These are phyloP conservation scores for Tineola bisselliella DNA, from an alignment of 2,888 invertebrate species.

Conservation along the genomic window DNA sequence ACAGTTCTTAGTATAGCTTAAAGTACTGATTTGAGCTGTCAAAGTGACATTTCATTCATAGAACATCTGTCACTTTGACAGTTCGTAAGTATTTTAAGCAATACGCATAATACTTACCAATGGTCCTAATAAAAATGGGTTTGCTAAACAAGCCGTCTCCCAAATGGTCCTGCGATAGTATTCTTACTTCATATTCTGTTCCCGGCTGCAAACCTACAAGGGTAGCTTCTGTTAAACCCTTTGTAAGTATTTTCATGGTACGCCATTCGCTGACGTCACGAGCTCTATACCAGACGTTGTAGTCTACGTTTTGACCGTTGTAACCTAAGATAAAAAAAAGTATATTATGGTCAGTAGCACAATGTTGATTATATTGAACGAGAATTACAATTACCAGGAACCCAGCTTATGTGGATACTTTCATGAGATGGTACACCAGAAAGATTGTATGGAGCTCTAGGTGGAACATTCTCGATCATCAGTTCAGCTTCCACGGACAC, in stretches of 20 bases:
- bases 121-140: slow-evolving; percentile 78
- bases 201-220: slow-evolving; percentile 79
- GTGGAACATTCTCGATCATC: slow-evolving; percentile 85
- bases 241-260: slow-evolving; percentile 78
- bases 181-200: slow-evolving; percentile 89
- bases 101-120: slow-evolving; percentile 36
- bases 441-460: slow-evolving; percentile 90
- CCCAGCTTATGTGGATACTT: slow-evolving; percentile 83
- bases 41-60: too few species aligned
- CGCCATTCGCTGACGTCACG: slow-evolving; percentile 83
- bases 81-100: too few species aligned
- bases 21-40: too few species aligned
- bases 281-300: slow-evolving; percentile 87
- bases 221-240: slow-evolving; percentile 79
- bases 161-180: slow-evolving; percentile 83
- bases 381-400: slow-evolving; percentile 63
- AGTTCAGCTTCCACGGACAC: slow-evolving; percentile 82
- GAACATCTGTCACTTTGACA: too few species aligned
- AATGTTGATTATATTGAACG: neutral
- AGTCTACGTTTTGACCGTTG: slow-evolving; percentile 79
- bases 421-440: slow-evolving; percentile 77
- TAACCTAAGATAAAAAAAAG: slow-evolving; percentile 65
- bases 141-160: slow-evolving; percentile 94
- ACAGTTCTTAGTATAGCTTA: too few species aligned
- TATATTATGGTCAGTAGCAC: neutral